Base-by-base conservation (phyloP, 2,113 vertebrate genomes). In the Gymnocephalus cernua region DNA sequence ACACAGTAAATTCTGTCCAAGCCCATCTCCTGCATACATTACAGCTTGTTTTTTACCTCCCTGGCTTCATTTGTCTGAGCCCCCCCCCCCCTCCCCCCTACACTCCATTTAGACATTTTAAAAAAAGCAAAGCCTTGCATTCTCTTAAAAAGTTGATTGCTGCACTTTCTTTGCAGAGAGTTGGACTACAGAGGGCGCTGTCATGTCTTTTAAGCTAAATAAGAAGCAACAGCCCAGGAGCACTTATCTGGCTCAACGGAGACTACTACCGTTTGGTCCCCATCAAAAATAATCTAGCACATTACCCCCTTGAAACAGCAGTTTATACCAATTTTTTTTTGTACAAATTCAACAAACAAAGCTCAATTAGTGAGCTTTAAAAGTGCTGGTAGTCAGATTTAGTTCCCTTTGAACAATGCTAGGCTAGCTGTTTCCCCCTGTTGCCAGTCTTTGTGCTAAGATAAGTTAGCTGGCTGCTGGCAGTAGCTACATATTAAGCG, bases 101-200 rank as follows among this genome's bases (percentile, higher is more conserved):
- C 48, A 50, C 7, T 51, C 41, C 19, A 4, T 66, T 72, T 44
- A 56, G 44, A 73, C 51, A 51, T 19, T 38, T 15, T 2, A 23
- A 67, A 32, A 66, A 45, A 76, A 53, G 50, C 58, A 65, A 69
- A 64, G 18, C 45, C 48, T 50, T 66, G 3, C 21, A 27, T 45
- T 51, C 56, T 54, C 19, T 44, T 35, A 8, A 65, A 51, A 16
- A 35, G 51, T 61, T 6, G 53, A 62, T 47, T 50, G 25, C 50
- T 57, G 23, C 50, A 65, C 50, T 63, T 75, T 73, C 25, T 48
- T 48, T 47, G 38, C 18, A 2, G 12, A 14, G 25, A n/a, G 45
- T 35, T 23, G 25, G 3, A n/a, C 14, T 12, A n/a, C 27, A 73
- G 57, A 18, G 47, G 47, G 62, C 5, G 4, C 9, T 25, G 23